A percentile compares a stretch with the other conserved stretches of the same genome.
Evolutionary conservation across 2,113 vertebrate genomes (phyloP).

Genomic region (Callipepla squamata): DNA sequence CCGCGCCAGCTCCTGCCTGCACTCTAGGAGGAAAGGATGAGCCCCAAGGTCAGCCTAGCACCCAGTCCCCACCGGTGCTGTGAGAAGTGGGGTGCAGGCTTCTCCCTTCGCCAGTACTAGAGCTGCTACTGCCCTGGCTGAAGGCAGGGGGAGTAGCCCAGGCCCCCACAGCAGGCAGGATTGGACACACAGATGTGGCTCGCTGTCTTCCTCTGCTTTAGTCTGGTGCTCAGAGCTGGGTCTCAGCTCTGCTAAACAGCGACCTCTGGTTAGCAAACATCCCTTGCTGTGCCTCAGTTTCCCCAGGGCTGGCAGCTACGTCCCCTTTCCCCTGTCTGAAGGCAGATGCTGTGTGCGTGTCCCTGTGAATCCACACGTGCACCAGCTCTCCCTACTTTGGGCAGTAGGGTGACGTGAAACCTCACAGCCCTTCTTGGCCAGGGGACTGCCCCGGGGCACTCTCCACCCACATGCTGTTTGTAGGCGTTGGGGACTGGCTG

Average conservation of each 20-base stretch:
- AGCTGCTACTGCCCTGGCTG: neutral
- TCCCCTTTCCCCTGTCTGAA: neutral
- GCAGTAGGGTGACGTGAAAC: neutral
- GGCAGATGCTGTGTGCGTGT: neutral
- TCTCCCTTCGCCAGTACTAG: slow-evolving; percentile 3
- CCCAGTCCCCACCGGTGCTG: neutral
- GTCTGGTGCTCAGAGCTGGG: slow-evolving; percentile 66
- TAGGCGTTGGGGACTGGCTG: neutral
- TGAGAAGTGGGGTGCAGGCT: slow-evolving; percentile 60
- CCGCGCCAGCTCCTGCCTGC: neutral
- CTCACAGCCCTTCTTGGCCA: neutral
- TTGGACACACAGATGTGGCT: neutral
- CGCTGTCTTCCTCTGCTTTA: slow-evolving; percentile 71
- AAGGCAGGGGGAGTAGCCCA: neutral
- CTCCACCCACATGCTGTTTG: neutral
- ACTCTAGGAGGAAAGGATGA: neutral
- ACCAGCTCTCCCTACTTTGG: neutral
- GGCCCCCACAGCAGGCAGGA: neutral
- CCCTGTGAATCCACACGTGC: neutral
- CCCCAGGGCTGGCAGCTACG: neutral
- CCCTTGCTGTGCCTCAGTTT: slow-evolving; percentile 58
- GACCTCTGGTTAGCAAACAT: slow-evolving; percentile 50
- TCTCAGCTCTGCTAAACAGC: slow-evolving; percentile 68
- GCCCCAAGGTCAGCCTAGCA: neutral
- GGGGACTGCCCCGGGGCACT: neutral